phyloP scores from a whole-genome alignment of 2,888 invertebrate genomes.

The Hanleya hanleyi region DNA sequence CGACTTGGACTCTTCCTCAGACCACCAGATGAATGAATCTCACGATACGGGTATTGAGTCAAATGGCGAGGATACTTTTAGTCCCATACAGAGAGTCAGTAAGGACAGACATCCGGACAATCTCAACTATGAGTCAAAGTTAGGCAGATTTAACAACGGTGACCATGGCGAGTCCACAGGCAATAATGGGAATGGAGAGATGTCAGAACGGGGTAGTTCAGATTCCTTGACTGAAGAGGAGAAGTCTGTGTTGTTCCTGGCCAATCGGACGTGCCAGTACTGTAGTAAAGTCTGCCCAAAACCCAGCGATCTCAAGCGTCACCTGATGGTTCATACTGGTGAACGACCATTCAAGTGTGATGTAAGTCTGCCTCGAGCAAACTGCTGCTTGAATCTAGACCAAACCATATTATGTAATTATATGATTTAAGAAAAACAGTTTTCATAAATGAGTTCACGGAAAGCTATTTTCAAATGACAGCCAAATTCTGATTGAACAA shows the following conservation, averaged over 20 bases:
- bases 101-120: too few relatives aligned
- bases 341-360: slow-evolving; percentile 66
- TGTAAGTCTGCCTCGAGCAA: slow-evolving; percentile 45
- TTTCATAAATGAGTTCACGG: too few relatives aligned
- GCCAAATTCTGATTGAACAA: too few relatives aligned
- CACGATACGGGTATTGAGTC: neutral
- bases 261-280: slow-evolving; percentile 45
- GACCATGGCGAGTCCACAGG: neutral
- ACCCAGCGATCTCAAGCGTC: slow-evolving; percentile 68
- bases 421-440: too few relatives aligned
- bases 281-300: slow-evolving; percentile 66
- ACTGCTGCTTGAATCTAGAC: too few relatives aligned
- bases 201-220: too few relatives aligned
- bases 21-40: neutral
- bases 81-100: neutral
- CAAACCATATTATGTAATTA: too few relatives aligned
- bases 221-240: neutral
- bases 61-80: neutral
- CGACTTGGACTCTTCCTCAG: neutral
- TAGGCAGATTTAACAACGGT: neutral
- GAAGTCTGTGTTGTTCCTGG: neutral
- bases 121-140: too few relatives aligned
- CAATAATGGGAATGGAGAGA: neutral
- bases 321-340: slow-evolving; percentile 69
- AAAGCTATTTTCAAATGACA: too few relatives aligned